A percentile compares a stretch with the other conserved stretches of the same genome.
phyloP scores from a whole-genome alignment of 1,140 invertebrate genomes.

The Drosophila nikananu region DNA sequence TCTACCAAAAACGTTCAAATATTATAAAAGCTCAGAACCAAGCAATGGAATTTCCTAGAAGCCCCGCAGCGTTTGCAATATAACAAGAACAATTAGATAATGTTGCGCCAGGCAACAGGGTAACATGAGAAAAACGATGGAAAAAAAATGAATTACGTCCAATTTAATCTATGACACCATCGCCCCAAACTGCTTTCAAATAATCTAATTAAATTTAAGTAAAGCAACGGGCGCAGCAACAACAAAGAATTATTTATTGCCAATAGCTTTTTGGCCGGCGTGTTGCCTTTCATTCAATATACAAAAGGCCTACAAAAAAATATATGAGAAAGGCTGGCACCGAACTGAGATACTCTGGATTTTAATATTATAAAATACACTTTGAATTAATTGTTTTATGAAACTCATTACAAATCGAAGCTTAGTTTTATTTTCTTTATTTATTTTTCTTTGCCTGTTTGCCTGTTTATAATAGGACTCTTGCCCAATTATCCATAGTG shows the following conservation, averaged over 20 bases:
- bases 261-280: constrained; percentile 53
- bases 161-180: constrained; percentile 82
- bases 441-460: background rate
- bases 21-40: constrained; percentile 6
- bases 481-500: constrained; percentile 4
- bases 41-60: background rate
- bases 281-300: constrained; percentile 75
- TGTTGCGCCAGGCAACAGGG: constrained; percentile 5
- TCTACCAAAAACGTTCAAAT: background rate
- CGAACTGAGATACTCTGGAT: constrained; percentile 24
- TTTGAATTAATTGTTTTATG: background rate
- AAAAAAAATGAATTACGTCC: constrained; percentile 68
- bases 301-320: constrained; percentile 43
- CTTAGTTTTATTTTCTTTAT: background rate
- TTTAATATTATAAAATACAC: background rate
- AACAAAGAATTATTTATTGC: constrained; percentile 81
- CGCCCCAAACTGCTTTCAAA: constrained; percentile 80
- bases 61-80: too few relatives aligned
- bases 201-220: constrained; percentile 82
- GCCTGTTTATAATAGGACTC: background rate
- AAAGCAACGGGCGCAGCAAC: constrained; percentile 59
- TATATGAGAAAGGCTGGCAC: constrained; percentile 6
- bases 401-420: constrained; percentile 2
- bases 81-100: constrained; percentile 16
- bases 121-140: constrained; percentile 21